phyloP scores from a whole-genome alignment of 2,888 invertebrate genomes.

The Yponomeuta sedellus region DNA sequence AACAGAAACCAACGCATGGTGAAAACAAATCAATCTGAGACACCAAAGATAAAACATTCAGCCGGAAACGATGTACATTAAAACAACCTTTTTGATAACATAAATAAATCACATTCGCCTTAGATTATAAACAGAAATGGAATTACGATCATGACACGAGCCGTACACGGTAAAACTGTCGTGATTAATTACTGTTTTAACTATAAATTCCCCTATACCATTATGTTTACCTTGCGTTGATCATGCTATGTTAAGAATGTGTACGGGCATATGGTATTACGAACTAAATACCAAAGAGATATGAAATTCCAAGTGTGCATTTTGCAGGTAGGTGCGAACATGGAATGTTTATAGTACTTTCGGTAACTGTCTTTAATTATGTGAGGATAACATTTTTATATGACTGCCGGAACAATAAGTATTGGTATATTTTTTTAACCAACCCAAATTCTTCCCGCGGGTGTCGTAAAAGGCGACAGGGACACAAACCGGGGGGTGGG shows the following conservation, averaged over 20 bases:
- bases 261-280: background rate
- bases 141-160: background rate
- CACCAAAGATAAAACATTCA: background rate
- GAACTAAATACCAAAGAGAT: background rate
- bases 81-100: conserved; percentile 1
- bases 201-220: background rate
- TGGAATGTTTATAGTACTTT: no score
- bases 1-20: background rate
- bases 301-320: background rate
- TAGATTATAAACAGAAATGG: background rate
- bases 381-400: no score
- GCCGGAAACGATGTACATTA: background rate
- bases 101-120: conserved; percentile 3
- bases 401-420: no score
- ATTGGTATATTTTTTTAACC: no score
- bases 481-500: no score
- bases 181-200: conserved; percentile 1
- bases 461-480: no score
- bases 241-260: background rate
- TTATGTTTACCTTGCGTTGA: background rate
- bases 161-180: background rate
- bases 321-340: no score
- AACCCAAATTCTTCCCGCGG: no score
- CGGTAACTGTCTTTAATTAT: no score
- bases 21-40: conserved; percentile 3